These are phyloP conservation scores for Anthoscopus minutus DNA, from an alignment of 2,113 vertebrate genomes.

Conservation along the genomic window DNA sequence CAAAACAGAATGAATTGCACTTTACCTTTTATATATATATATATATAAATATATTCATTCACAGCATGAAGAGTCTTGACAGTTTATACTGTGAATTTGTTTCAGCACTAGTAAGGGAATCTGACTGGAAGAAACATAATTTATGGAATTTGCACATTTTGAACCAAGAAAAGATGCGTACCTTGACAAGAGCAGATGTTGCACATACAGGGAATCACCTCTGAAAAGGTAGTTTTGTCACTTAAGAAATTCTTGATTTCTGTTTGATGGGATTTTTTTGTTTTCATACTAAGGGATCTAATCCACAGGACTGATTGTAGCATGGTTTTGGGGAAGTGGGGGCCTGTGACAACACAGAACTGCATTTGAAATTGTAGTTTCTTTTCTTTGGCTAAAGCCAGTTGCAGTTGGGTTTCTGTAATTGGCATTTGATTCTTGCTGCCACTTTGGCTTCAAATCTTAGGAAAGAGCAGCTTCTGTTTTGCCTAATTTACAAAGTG, in stretches of 20 bases:
- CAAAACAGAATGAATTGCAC: conserved; percentile 9
- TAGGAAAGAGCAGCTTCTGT: neutral
- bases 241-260: neutral
- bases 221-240: neutral
- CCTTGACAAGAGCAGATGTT: neutral
- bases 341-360: neutral
- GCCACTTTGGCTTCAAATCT: neutral
- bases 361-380: neutral
- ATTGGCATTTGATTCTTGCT: neutral
- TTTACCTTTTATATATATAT: conserved; percentile 28
- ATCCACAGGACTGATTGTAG: neutral
- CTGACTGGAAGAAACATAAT: neutral
- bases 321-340: neutral
- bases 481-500: neutral
- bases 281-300: neutral
- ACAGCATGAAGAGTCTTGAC: neutral
- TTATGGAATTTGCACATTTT: neutral
- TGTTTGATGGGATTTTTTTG: neutral
- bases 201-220: neutral
- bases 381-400: neutral
- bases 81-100: conserved; percentile 47
- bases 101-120: conserved; percentile 7
- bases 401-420: neutral
- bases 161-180: neutral
- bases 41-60: neutral